phyloP scores from a whole-genome alignment of 2,888 invertebrate species.

The Protodeltote pygarga region DNA sequence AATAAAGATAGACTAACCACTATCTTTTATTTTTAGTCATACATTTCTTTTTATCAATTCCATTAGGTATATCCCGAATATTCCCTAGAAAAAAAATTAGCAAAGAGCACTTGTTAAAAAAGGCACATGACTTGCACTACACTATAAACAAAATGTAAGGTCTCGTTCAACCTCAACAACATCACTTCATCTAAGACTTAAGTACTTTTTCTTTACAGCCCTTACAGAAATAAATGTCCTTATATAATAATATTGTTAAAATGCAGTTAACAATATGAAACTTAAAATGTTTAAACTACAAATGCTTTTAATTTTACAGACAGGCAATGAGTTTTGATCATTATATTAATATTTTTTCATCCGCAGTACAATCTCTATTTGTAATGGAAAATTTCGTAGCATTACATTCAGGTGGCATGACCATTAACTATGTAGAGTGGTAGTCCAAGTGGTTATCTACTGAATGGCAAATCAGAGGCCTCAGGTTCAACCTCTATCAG shows the following conservation, averaged over 20 bases:
- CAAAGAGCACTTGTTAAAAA: conserved; percentile 43
- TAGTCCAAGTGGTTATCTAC: no score
- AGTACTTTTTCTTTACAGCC: conserved; percentile 45
- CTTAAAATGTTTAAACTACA: conserved; percentile 31
- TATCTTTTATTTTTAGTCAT: not conserved
- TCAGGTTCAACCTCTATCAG: no score
- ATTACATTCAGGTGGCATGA: no score
- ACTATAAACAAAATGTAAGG: conserved; percentile 14
- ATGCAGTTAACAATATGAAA: conserved; percentile 27
- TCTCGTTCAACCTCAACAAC: conserved; percentile 30
- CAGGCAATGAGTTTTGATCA: conserved; percentile 8
- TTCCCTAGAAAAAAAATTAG: conserved; percentile 24
- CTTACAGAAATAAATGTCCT: conserved; percentile 51
- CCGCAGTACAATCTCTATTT: no score
- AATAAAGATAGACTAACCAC: conserved; percentile 2
- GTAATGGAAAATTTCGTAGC: no score
- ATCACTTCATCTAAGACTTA: conserved; percentile 40
- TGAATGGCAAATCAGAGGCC: no score
- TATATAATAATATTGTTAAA: conserved; percentile 29
- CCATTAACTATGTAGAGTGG: no score
- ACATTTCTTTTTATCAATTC: conserved; percentile 22
- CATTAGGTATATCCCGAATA: conserved; percentile 25
- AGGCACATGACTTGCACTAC: conserved; percentile 50
- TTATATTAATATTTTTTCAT: not conserved
- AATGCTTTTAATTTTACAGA: conserved; percentile 21